A percentile compares a stretch with the other conserved stretches of the same genome.
Evolutionary conservation across 2,888 invertebrate species (phyloP).

Genomic region (Drosophila hawaiiensis): DNA sequence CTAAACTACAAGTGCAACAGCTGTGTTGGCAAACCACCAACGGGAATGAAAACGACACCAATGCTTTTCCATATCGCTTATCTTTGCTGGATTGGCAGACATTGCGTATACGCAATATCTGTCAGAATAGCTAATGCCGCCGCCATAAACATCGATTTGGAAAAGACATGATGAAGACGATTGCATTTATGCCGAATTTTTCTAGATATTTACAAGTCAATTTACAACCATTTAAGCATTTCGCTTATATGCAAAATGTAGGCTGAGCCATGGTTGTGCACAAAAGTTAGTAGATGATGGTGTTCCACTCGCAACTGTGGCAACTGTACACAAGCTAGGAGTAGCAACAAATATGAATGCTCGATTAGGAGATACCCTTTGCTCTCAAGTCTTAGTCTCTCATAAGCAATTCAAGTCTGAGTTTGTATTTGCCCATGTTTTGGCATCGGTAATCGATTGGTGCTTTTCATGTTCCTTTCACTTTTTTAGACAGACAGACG

Average conservation of each 20-base stretch:
- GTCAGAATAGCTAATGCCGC: slow-evolving; percentile 11
- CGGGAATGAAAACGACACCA: background rate
- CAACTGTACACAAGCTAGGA: slow-evolving; percentile 7
- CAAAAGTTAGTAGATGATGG: background rate
- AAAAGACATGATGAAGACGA: slow-evolving; percentile 22
- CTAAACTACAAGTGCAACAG: slow-evolving; percentile 8
- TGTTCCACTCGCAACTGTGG: slow-evolving; percentile 5
- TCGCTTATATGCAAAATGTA: slow-evolving; percentile 5
- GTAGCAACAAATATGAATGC: background rate
- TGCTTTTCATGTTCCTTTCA: too few species aligned
- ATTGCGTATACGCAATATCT: slow-evolving; percentile 39
- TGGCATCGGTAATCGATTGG: too few species aligned
- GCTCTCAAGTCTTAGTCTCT: background rate
- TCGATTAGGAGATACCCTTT: background rate
- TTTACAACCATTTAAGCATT: slow-evolving; percentile 14
- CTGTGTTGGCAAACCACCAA: slow-evolving; percentile 1
- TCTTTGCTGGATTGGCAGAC: background rate
- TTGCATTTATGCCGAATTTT: slow-evolving; percentile 25
- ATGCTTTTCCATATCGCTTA: background rate
- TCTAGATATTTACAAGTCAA: slow-evolving; percentile 28
- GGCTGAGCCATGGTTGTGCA: slow-evolving; percentile 4
- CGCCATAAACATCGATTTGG: background rate
- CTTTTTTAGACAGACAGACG: too few species aligned
- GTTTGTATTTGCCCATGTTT: background rate
- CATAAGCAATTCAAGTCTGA: background rate